phyloP scores from a whole-genome alignment of 2,888 invertebrate species.

The Scaptomyza caliginosa region DNA sequence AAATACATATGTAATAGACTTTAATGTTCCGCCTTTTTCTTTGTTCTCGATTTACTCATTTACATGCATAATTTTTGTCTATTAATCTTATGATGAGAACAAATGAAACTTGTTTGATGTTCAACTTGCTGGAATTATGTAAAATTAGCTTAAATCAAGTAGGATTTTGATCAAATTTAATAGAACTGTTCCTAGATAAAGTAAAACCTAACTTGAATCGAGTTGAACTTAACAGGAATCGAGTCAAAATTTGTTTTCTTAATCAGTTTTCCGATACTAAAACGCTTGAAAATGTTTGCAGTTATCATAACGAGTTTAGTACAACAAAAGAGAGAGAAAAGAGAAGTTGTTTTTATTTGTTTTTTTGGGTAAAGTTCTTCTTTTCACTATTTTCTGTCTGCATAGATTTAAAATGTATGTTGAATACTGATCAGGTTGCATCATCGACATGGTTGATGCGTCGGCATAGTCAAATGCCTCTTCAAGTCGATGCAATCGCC shows the following conservation, averaged over 20 bases:
- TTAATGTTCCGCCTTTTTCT: background rate
- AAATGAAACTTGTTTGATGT: background rate
- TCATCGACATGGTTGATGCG: conserved; percentile 60
- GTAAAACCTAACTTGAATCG: background rate
- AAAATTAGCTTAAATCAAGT: background rate
- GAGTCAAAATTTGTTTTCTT: too few species aligned
- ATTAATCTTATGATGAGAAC: background rate
- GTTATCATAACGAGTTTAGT: too few species aligned
- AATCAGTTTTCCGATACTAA: too few species aligned
- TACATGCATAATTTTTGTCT: background rate
- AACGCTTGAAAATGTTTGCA: too few species aligned
- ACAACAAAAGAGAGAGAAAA: background rate
- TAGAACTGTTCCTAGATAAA: background rate
- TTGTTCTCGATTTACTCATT: background rate
- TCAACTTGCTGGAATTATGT: background rate
- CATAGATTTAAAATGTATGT: conserved; percentile 3
- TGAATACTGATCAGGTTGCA: conserved; percentile 52
- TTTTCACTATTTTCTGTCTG: background rate
- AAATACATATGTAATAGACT: background rate
- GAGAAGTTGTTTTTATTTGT: background rate
- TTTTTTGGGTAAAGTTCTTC: background rate
- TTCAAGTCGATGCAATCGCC: conserved; percentile 47
- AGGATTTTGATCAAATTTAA: too few species aligned
- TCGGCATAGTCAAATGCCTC: conserved; percentile 33
- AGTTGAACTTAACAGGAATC: too few species aligned